Base-by-base conservation (phyloP, 2,113 vertebrate genomes). In the Corythornis madagascariensis region DNA sequence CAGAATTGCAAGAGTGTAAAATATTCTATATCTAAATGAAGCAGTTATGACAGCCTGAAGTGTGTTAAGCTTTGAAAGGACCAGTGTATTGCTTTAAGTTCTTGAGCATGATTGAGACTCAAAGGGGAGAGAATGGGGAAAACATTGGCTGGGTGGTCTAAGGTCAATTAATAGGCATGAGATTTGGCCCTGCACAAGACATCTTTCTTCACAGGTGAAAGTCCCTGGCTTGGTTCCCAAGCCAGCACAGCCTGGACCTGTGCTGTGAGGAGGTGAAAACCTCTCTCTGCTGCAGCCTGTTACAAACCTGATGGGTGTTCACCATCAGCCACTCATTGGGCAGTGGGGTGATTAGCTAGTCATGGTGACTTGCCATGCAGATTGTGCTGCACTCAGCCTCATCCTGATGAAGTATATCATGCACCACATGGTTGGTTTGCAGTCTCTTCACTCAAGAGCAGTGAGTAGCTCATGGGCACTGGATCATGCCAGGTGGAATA, bases 211-310 rank as follows among this genome's bases (percentile, higher is more conserved):
- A 67, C 16, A 22, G 57, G 7, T 1, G 1, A 22, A 85, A 45
- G 42, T 24, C 11, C 15, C 52, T 38, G 21, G 14, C 55, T 45
- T 50, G 21, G 13, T 25, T 75, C 33, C 47, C 0, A 1, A 0
- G 0, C 26, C 48, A 75, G 52, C 22, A 50, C 4, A 64, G 40
- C 6, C 0, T 0, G 50, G 21, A 57, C 8, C 11, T 48, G n/a
- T 12, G n/a, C 29, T 26, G 5, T 11, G 57, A 16, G 21, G 13
- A 11, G 25, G 35, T 26, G 10, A 65, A 57, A 63, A 10, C 9
- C 20, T 72, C 1, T 1, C 12, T 56, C 26, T 70, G 33, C 40
- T 2, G 0, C 1, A 0, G 13, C 16, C 40, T 48, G 10, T 13
- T 64, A 28, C 15, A 3, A 3, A 6, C 5, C 48, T 53, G 29